phyloP scores from a whole-genome alignment of 2,888 invertebrate genomes.

The Cerastis rubricosa region DNA sequence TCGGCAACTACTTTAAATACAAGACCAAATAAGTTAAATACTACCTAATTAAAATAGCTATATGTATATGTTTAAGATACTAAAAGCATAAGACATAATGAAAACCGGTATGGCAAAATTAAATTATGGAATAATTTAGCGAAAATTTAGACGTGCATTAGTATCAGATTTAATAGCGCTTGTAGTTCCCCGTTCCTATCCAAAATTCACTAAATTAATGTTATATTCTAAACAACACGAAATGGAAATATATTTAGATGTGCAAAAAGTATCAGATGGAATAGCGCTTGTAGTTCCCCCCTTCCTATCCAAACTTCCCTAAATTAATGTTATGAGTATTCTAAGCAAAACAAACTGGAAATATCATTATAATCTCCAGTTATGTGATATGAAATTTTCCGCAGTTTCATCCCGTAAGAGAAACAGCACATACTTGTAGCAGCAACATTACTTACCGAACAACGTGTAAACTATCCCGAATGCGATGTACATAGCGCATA shows the following conservation, averaged over 20 bases:
- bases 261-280: background rate
- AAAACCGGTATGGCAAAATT: background rate
- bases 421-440: background rate
- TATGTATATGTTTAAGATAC: too few relatives aligned
- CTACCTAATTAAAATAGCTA: background rate
- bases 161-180: background rate
- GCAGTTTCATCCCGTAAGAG: constrained; percentile 13
- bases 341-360: too few relatives aligned
- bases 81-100: background rate
- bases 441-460: constrained; percentile 92
- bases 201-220: background rate
- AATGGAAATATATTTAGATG: background rate
- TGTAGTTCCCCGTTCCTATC: background rate
- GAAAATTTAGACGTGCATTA: background rate
- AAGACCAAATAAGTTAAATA: background rate
- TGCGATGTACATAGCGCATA: constrained; percentile 93
- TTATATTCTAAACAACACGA: background rate
- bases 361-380: background rate
- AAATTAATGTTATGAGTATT: background rate
- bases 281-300: background rate
- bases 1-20: background rate
- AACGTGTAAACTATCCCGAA: constrained; percentile 96
- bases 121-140: background rate
- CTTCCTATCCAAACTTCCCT: background rate
- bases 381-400: background rate